Evolutionary conservation across 2,113 vertebrate genomes (phyloP).

Genomic region (Lamprotornis superbus): DNA sequence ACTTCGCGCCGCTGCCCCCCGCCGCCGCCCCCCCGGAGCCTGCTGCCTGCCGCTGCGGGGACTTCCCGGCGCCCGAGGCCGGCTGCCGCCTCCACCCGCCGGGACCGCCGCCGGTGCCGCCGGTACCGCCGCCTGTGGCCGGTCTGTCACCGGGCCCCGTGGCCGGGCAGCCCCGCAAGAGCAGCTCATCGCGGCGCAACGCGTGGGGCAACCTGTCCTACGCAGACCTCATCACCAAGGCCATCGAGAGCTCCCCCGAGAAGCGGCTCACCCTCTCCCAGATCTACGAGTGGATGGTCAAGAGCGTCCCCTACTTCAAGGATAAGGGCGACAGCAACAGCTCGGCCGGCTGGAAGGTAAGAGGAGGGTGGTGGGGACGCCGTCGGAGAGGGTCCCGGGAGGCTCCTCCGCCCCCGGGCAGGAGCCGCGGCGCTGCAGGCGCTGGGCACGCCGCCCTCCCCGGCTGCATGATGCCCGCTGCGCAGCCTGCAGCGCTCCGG

Average conservation of each 20-base stretch:
- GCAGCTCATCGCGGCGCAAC: constrained; percentile 93
- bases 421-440: background rate
- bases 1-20: constrained; percentile 73
- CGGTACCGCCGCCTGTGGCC: constrained; percentile 71
- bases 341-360: constrained; percentile 93
- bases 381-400: background rate
- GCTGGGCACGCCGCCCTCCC: background rate
- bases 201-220: constrained; percentile 98
- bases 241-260: constrained; percentile 95
- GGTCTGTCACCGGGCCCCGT: constrained; percentile 76
- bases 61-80: constrained; percentile 58
- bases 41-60: constrained; percentile 37
- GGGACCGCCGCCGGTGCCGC: constrained; percentile 53
- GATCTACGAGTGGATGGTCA: constrained; percentile 99
- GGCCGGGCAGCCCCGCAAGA: constrained; percentile 88
- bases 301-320: constrained; percentile 95
- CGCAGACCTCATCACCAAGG: constrained; percentile 96
- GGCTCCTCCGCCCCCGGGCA: background rate
- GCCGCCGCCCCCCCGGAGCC: constrained; percentile 63
- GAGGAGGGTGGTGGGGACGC: background rate
- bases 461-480: background rate
- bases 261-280: constrained; percentile 93
- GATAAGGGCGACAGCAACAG: constrained; percentile 89
- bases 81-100: constrained; percentile 44
- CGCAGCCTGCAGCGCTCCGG: background rate